Conservation (phyloP, 2,888 invertebrate genomes). For the Rhagonycha lutea region DNA sequence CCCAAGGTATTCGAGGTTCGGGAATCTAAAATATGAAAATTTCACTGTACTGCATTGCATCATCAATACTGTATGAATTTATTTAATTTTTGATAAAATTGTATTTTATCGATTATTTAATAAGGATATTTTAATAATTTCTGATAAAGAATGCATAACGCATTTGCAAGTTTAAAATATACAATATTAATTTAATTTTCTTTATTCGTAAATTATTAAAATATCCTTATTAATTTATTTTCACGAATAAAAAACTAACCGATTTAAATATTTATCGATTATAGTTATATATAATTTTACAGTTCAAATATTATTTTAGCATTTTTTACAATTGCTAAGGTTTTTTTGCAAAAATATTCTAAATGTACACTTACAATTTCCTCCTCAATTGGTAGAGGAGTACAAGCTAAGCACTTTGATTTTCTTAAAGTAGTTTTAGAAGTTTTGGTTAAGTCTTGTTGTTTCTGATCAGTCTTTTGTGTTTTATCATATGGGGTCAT, state of each 20-base stretch:
- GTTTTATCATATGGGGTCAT: slow-evolving; percentile 3
- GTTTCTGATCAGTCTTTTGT: slow-evolving; percentile 12
- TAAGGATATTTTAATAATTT: no score
- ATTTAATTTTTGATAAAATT: no score
- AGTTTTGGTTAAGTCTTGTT: slow-evolving; percentile 7
- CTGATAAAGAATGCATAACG: no score
- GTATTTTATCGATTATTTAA: neutral
- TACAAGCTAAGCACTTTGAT: slow-evolving; percentile 46
- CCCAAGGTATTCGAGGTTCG: slow-evolving; percentile 54
- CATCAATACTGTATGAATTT: neutral
- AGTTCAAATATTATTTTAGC: neutral
- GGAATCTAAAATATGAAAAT: slow-evolving; percentile 42
- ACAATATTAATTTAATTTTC: no score
- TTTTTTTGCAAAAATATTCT: neutral
- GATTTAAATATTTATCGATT: no score
- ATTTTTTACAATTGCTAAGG: no score
- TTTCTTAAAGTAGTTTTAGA: slow-evolving; percentile 37
- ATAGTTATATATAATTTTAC: neutral
- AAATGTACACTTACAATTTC: neutral
- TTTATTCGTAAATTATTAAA: no score
- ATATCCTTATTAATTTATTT: no score
- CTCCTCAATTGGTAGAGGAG: slow-evolving; percentile 16
- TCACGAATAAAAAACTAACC: no score
- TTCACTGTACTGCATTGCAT: neutral
- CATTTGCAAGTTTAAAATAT: no score